These are phyloP conservation scores for Encarsia formosa DNA, from an alignment of 2,888 invertebrate genomes.

Conservation along the genomic window DNA sequence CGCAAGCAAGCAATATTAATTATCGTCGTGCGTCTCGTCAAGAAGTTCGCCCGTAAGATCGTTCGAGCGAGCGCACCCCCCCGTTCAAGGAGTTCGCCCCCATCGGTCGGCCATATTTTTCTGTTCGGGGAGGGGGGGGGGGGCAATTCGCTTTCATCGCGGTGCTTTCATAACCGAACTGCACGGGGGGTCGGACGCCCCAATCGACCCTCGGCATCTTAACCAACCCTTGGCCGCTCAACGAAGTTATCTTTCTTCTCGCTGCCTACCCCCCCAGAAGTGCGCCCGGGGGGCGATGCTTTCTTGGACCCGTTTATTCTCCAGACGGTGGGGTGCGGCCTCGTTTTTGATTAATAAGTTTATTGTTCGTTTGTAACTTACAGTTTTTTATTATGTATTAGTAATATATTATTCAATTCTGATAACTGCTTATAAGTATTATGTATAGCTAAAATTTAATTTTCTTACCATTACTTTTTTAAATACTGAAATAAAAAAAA, in stretches of 20 bases:
- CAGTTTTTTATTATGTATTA: too few species aligned
- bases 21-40: too few species aligned
- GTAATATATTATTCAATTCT: too few species aligned
- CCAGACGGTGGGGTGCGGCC: background rate
- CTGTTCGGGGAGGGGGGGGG: background rate
- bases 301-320: constrained; percentile 22
- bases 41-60: background rate
- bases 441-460: too few species aligned
- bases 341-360: too few species aligned
- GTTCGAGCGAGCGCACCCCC: too few species aligned
- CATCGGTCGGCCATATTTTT: constrained; percentile 22
- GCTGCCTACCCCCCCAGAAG: constrained; percentile 7
- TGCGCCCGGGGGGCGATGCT: constrained; percentile 17
- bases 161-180: constrained; percentile 3
- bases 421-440: too few species aligned
- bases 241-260: constrained; percentile 26
- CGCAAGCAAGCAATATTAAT: too few species aligned
- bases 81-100: too few species aligned
- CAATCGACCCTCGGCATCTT: constrained; percentile 49
- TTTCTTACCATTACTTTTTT: too few species aligned
- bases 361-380: too few species aligned
- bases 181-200: constrained; percentile 40
- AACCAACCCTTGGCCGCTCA: constrained; percentile 14
- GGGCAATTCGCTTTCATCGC: constrained; percentile 20
- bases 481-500: too few species aligned